Percentiles rank a stretch among this genome's conserved stretches.
Evolutionary conservation across 1,140 invertebrate species (phyloP).

Genomic region (Cydia splendana): DNA sequence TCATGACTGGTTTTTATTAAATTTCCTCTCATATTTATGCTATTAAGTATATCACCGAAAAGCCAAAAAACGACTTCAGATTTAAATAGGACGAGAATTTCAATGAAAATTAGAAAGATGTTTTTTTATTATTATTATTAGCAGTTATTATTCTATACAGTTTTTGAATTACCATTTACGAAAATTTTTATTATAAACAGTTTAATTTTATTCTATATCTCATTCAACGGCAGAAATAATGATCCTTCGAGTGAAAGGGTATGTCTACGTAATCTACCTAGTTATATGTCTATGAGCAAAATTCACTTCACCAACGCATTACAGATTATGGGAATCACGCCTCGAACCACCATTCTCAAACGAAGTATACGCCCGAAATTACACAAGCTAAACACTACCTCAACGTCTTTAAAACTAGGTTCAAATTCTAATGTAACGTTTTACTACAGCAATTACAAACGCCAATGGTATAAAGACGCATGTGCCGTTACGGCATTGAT

Average conservation of each 20-base stretch:
- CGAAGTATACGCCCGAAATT: not conserved
- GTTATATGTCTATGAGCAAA: slow-evolving; percentile 43
- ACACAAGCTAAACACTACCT: not conserved
- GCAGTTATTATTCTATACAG: too few relatives aligned
- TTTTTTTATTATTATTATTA: too few relatives aligned
- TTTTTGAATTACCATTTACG: too few relatives aligned
- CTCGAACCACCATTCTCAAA: slow-evolving; percentile 32
- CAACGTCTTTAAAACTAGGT: not conserved
- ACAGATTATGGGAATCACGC: slow-evolving; percentile 76
- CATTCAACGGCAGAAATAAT: not conserved
- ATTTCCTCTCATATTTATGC: too few relatives aligned
- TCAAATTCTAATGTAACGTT: slow-evolving; percentile 26
- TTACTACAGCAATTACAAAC: slow-evolving; percentile 43
- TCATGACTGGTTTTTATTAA: too few relatives aligned
- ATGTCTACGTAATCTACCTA: not conserved
- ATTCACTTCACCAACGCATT: slow-evolving; percentile 61
- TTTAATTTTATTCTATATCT: too few relatives aligned
- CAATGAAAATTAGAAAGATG: too few relatives aligned
- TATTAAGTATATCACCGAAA: too few relatives aligned
- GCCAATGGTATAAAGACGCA: slow-evolving; percentile 38
- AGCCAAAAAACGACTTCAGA: too few relatives aligned
- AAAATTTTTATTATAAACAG: too few relatives aligned
- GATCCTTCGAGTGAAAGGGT: not conserved
- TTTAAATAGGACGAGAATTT: too few relatives aligned
- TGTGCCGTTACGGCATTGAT: not conserved